Percentiles rank a stretch among this genome's conserved stretches.
Conservation (phyloP, 2,113 vertebrate species). For the Siniperca knerii region DNA sequence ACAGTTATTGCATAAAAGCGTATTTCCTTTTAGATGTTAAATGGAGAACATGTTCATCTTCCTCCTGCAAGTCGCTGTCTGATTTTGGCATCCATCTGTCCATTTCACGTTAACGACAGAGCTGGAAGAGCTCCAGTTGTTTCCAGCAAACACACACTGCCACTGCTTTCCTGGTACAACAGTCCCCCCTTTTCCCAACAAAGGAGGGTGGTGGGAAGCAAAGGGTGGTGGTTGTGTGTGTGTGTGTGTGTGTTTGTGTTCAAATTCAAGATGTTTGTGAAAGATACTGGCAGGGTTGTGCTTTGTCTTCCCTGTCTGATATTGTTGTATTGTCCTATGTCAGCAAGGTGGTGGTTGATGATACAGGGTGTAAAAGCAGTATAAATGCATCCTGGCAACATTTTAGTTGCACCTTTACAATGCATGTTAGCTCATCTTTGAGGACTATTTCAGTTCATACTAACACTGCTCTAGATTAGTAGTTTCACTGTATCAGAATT, state of each 20-base stretch:
- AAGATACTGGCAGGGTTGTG: slow-evolving; percentile 14
- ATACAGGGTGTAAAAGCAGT: slow-evolving; percentile 18
- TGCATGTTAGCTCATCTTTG: background rate
- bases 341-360: slow-evolving; percentile 27
- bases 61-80: slow-evolving; percentile 45
- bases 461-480: background rate
- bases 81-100: slow-evolving; percentile 64
- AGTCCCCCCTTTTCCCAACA: slow-evolving; percentile 74
- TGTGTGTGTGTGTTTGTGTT: slow-evolving; percentile 9
- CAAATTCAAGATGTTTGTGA: slow-evolving; percentile 23
- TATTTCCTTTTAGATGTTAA: slow-evolving; percentile 42
- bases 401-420: slow-evolving; percentile 2
- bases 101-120: slow-evolving; percentile 61
- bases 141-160: slow-evolving; percentile 79
- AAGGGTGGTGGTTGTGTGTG: slow-evolving; percentile 4
- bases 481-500: background rate
- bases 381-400: background rate
- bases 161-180: slow-evolving; percentile 78
- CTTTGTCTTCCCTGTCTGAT: slow-evolving; percentile 27
- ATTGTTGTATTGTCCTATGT: slow-evolving; percentile 3
- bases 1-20: slow-evolving; percentile 15
- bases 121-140: slow-evolving; percentile 82
- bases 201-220: slow-evolving; percentile 60
- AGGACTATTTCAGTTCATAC: background rate
- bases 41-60: slow-evolving; percentile 35